phyloP scores from a whole-genome alignment of 2,113 vertebrate species.

The Origma solitaria region DNA sequence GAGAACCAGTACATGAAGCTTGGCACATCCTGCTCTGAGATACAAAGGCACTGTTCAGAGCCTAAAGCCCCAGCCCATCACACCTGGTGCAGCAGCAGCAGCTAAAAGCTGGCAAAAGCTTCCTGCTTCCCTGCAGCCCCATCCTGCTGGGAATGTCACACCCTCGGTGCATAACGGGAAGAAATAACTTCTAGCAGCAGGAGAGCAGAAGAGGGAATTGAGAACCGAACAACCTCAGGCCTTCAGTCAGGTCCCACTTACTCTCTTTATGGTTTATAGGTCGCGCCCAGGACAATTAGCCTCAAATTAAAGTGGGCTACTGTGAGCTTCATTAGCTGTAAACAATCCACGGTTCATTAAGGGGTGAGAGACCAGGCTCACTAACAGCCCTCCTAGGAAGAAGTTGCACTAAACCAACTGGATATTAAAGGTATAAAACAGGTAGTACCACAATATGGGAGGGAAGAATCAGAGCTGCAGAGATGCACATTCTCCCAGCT shows the following conservation, averaged over 20 bases:
- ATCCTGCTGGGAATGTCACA: background rate
- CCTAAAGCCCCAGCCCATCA: background rate
- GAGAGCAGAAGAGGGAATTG: background rate
- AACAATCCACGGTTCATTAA: slow-evolving; percentile 58
- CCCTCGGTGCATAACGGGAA: background rate
- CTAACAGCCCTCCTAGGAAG: background rate
- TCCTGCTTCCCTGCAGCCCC: background rate
- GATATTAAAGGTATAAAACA: slow-evolving; percentile 59
- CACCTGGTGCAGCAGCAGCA: background rate
- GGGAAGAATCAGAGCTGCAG: background rate
- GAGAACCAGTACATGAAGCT: background rate
- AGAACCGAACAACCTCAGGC: background rate
- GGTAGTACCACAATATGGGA: background rate
- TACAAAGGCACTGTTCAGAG: background rate
- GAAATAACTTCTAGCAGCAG: background rate
- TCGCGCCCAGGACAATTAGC: slow-evolving; percentile 9
- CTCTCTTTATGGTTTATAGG: background rate
- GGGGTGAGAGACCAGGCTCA: background rate
- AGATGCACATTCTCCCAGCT: background rate
- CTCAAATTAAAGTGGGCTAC: slow-evolving; percentile 19
- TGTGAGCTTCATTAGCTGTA: slow-evolving; percentile 47
- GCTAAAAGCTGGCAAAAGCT: background rate
- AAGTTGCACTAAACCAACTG: background rate
- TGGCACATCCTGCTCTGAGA: background rate
- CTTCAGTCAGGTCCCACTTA: background rate